phyloP scores from a whole-genome alignment of 2,797 vertebrate genomes.

The Fistularia tabacaria region DNA sequence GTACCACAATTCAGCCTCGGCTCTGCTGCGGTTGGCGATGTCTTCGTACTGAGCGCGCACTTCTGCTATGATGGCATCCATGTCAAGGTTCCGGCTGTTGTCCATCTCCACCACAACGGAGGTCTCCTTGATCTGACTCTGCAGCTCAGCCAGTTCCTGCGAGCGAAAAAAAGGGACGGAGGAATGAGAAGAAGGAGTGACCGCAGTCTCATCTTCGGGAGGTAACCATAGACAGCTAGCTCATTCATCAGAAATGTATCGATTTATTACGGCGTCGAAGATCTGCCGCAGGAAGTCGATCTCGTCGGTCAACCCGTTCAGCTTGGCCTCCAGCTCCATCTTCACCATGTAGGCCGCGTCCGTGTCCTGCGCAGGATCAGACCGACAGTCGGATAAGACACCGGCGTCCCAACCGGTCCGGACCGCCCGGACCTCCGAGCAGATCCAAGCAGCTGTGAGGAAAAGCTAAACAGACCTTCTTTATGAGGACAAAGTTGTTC shows the following conservation, averaged over 20 bases:
- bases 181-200: background rate
- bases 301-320: slow-evolving; percentile 78
- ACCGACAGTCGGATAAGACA: background rate
- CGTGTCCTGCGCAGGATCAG: slow-evolving; percentile 74
- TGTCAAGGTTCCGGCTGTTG: slow-evolving; percentile 81
- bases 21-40: slow-evolving; percentile 83
- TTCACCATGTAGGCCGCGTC: slow-evolving; percentile 84
- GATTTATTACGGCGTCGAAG: slow-evolving; percentile 75
- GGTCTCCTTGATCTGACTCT: slow-evolving; percentile 75
- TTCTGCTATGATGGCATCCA: slow-evolving; percentile 86
- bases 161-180: background rate
- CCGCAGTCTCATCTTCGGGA: background rate
- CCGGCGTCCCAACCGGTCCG: background rate
- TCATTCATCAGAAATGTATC: too few species aligned
- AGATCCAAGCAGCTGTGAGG: too few species aligned
- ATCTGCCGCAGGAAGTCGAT: slow-evolving; percentile 83
- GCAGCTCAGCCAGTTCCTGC: slow-evolving; percentile 77
- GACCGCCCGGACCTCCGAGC: too few species aligned
- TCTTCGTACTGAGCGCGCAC: slow-evolving; percentile 86
- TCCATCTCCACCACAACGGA: slow-evolving; percentile 84
- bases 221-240: too few species aligned
- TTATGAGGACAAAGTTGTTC: slow-evolving; percentile 88
- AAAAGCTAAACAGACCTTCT: slow-evolving; percentile 81
- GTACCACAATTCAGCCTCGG: slow-evolving; percentile 85
- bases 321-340: slow-evolving; percentile 80